Evolutionary conservation across 2,888 invertebrate species (phyloP).

Genomic region (Drosophila melanosoma): DNA sequence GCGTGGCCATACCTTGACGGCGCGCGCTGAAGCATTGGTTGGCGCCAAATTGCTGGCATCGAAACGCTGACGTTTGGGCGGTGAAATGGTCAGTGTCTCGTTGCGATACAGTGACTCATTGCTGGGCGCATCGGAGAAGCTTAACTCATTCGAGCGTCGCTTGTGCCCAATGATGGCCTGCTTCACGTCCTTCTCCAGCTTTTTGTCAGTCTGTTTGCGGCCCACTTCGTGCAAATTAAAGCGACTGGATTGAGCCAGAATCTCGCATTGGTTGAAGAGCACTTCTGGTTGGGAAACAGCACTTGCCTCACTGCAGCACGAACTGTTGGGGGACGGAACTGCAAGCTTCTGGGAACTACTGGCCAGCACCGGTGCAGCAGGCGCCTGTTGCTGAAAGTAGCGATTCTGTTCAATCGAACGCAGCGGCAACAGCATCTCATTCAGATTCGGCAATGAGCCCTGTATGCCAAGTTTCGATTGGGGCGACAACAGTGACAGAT

Average conservation of each 20-base stretch:
- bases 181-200: constrained; percentile 3
- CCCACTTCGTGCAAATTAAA: constrained; percentile 84
- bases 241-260: constrained; percentile 84
- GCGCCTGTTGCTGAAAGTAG: constrained; percentile 70
- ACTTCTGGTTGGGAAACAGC: constrained; percentile 74
- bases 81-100: constrained; percentile 72
- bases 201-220: constrained; percentile 61
- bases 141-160: constrained; percentile 73
- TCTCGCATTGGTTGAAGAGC: constrained; percentile 84
- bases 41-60: constrained; percentile 58
- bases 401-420: constrained; percentile 85
- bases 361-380: constrained; percentile 1
- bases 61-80: constrained; percentile 82
- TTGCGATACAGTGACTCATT: constrained; percentile 61
- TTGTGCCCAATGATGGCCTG: constrained; percentile 40
- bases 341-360: background rate
- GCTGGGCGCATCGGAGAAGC: constrained; percentile 67
- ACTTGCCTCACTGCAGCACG: constrained; percentile 72
- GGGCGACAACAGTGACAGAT: constrained; percentile 79
- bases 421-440: constrained; percentile 83
- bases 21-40: constrained; percentile 54
- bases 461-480: constrained; percentile 76
- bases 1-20: constrained; percentile 71
- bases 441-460: constrained; percentile 85
- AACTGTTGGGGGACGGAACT: constrained; percentile 62